A percentile compares a stretch with the other conserved stretches of the same genome.
Evolutionary conservation across 2,888 invertebrate genomes (phyloP).

Genomic region (Lasius fuliginosus): DNA sequence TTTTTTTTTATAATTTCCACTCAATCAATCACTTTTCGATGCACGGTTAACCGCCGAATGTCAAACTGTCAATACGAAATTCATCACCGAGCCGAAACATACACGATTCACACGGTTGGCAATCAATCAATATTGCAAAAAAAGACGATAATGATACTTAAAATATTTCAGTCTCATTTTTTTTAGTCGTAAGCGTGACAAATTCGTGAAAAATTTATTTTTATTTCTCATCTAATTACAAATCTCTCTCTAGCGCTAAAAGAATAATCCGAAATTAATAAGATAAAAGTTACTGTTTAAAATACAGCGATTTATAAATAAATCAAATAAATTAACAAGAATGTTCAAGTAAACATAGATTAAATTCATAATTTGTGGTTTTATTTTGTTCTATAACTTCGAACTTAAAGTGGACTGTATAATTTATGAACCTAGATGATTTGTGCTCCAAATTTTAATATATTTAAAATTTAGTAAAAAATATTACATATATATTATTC

Average conservation of each 20-base stretch:
- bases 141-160: slow-evolving; percentile 41
- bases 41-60: slow-evolving; percentile 53
- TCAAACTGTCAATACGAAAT: slow-evolving; percentile 47
- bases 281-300: neutral
- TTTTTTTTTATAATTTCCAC: slow-evolving; percentile 45
- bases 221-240: neutral
- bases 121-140: slow-evolving; percentile 50
- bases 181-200: slow-evolving; percentile 12
- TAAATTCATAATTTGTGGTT: neutral
- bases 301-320: neutral
- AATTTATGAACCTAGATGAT: neutral
- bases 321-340: neutral
- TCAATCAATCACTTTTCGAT: slow-evolving; percentile 42
- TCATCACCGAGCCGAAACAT: slow-evolving; percentile 44
- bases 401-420: neutral
- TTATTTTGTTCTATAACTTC: neutral
- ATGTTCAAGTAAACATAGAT: neutral
- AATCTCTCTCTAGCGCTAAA: neutral
- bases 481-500: neutral
- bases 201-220: slow-evolving; percentile 11
- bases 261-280: neutral
- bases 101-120: slow-evolving; percentile 38
- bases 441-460: neutral
- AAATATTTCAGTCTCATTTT: slow-evolving; percentile 30
- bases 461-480: neutral